Evolutionary conservation across 2,113 vertebrate species (phyloP).

Genomic region (Verasper variegatus): DNA sequence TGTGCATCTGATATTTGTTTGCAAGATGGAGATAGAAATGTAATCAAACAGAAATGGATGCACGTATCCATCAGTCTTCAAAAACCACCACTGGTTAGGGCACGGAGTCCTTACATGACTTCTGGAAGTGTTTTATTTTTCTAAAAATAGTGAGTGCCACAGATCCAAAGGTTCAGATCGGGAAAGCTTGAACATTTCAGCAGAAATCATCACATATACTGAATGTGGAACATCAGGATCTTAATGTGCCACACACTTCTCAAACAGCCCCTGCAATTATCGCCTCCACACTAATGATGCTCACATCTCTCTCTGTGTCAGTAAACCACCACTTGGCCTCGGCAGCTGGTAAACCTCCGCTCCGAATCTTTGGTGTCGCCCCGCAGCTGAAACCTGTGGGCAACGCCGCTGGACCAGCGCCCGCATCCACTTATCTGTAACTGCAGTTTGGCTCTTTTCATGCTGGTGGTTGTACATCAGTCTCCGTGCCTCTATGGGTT

Average conservation of each 20-base stretch:
- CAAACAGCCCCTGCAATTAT: conserved; percentile 61
- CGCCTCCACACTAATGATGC: conserved; percentile 62
- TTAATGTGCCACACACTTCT: conserved; percentile 35
- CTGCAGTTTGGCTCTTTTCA: conserved; percentile 16
- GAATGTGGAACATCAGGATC: background rate
- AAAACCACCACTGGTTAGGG: background rate
- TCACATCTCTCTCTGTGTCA: conserved; percentile 49
- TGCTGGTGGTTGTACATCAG: background rate
- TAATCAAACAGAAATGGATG: conserved; percentile 39
- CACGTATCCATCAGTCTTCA: conserved; percentile 27
- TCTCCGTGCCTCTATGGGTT: background rate
- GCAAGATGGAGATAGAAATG: conserved; percentile 46
- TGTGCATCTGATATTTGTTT: conserved; percentile 58
- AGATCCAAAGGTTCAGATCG: background rate
- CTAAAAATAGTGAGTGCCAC: background rate
- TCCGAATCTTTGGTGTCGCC: conserved; percentile 28
- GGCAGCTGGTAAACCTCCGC: conserved; percentile 53
- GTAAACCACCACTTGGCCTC: conserved; percentile 56
- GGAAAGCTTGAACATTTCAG: background rate
- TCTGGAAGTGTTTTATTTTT: background rate
- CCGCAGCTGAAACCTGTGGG: conserved; percentile 57
- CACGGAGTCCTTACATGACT: conserved; percentile 21
- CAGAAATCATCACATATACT: background rate
- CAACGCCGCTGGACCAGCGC: conserved; percentile 39
- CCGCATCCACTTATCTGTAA: conserved; percentile 13